Evolutionary conservation across 2,888 invertebrate genomes (phyloP), one percentile per base, ranked within the genome.

Genomic region (Autographa pulchrina): DNA sequence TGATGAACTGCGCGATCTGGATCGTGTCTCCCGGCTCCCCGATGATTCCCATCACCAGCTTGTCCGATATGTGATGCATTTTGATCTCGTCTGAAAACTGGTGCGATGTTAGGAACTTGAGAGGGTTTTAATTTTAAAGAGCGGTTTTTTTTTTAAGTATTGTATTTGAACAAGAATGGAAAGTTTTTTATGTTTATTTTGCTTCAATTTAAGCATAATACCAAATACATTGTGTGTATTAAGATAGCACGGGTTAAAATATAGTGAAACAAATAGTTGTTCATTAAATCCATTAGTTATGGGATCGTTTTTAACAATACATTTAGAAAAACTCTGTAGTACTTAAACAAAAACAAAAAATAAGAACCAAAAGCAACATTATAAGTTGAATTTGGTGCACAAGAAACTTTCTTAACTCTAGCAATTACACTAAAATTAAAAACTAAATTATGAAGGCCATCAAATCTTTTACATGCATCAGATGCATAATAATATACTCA

Each of bases 1-100:
- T 97, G 80, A 99, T 98, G 91, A 98, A 99, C 92, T 99, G 99
- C 0, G 98, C 97, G 93, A 99, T 99, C 92, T 99, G 99, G 1
- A 97, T 97, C 0, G 98, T 97, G 89, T 99, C 99, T 0, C 99
- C 99, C 0, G 98, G 94, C 87, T 99, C 99, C 0, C 99, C 99
- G 81, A 97, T 97, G 62, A 98, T 97, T 0, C 98, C 98, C 97
- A 99, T 98, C 71, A 99, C 93, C 70, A 99, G 93, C 62, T 97
- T 97, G 76, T 98, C 97, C 14, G 98, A 98, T 65, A 99, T 95
- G 89, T 98, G 97, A 89, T 98, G 97, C 81, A 99, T 97, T 92
- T 99, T 99, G 86, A 98, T 97, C 88, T 98, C 98, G 93, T 99
- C 99, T 99, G 89, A 43, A 96, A 93, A 62, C 2, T 25, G 0